Conservation (phyloP, 2,888 invertebrate genomes). For the Trilocha varians region DNA sequence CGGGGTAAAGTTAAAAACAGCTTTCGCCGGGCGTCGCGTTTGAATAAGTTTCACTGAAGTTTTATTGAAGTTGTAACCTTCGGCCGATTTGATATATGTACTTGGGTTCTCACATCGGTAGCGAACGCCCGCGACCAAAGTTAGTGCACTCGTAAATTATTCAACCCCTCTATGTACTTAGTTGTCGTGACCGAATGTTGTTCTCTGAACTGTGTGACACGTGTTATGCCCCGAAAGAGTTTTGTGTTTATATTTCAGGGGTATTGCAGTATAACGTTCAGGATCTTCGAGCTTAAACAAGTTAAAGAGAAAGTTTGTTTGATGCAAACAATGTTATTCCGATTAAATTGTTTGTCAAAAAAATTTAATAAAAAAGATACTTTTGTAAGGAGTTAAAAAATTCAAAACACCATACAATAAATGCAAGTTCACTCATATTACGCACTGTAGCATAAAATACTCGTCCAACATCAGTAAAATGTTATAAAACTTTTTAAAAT, state of each 20-base stretch:
- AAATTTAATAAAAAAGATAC: too few species aligned
- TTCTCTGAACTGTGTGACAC: conserved; percentile 37
- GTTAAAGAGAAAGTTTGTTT: too few species aligned
- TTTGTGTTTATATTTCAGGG: conserved; percentile 2
- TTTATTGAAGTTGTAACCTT: conserved; percentile 57
- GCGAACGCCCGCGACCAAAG: conserved; percentile 47
- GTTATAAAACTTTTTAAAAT: too few species aligned
- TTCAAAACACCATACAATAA: too few species aligned
- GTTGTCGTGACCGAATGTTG: conserved; percentile 44
- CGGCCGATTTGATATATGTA: conserved; percentile 61
- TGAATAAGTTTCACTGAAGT: conserved; percentile 47
- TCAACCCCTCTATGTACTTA: conserved; percentile 54
- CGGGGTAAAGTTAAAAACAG: conserved; percentile 67
- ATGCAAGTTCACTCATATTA: too few species aligned
- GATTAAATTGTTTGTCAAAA: too few species aligned
- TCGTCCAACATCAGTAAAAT: too few species aligned
- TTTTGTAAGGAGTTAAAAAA: too few species aligned
- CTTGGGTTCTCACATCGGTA: conserved; percentile 37
- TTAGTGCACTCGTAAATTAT: conserved; percentile 68
- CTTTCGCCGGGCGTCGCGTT: conserved; percentile 50
- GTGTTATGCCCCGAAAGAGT: conserved; percentile 14
- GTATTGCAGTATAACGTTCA: not conserved
- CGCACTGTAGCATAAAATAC: too few species aligned
- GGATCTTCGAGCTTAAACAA: conserved; percentile 1
- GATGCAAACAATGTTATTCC: too few species aligned